These are phyloP conservation scores for Calosoma granatense DNA, from an alignment of 1,140 invertebrate genomes.

Conservation along the genomic window DNA sequence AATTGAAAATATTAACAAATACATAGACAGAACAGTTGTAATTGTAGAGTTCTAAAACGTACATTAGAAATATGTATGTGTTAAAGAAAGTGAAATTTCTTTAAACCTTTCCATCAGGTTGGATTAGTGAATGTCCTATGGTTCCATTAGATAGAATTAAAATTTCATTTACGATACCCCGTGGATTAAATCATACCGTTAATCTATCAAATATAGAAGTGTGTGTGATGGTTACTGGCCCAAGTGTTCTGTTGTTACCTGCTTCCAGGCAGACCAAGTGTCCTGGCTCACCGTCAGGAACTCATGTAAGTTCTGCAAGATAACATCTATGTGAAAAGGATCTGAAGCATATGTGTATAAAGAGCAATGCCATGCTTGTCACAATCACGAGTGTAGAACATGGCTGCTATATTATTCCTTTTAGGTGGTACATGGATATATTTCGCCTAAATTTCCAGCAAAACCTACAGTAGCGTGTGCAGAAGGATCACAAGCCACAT, in stretches of 20 bases:
- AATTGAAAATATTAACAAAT: neutral
- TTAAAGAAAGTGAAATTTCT: neutral
- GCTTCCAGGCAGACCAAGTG: neutral
- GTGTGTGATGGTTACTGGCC: conserved; percentile 1
- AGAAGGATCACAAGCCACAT: neutral
- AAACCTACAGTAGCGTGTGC: neutral
- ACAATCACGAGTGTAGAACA: too few relatives aligned
- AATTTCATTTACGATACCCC: neutral
- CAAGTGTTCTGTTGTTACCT: neutral
- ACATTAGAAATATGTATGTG: too few relatives aligned
- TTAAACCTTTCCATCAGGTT: neutral
- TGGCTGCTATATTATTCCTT: too few relatives aligned
- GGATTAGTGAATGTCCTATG: conserved; percentile 1
- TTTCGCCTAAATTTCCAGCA: neutral
- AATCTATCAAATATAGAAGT: neutral
- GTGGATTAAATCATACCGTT: neutral
- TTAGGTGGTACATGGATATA: neutral
- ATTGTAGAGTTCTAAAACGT: too few relatives aligned
- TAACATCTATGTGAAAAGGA: neutral
- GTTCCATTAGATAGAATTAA: neutral
- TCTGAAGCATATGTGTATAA: too few relatives aligned
- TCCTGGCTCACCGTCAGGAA: neutral
- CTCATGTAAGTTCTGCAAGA: neutral
- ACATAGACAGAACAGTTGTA: too few relatives aligned
- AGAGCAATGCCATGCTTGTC: too few relatives aligned